These are phyloP conservation scores for Bubo scandiacus DNA, from an alignment of 2,113 vertebrate genomes.

Conservation along the genomic window DNA sequence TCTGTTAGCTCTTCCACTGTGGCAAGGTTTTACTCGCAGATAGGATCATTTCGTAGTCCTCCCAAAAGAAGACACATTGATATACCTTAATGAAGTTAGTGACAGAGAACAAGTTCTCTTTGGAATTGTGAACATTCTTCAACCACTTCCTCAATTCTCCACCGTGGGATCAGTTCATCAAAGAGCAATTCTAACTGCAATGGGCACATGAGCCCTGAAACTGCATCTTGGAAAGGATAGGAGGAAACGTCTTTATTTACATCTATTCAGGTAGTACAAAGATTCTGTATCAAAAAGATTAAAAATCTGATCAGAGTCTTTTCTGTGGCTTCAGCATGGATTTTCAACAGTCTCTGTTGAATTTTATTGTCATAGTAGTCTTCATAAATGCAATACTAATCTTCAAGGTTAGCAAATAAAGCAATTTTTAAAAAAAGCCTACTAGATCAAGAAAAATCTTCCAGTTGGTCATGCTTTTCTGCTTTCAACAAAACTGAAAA, in stretches of 20 bases:
- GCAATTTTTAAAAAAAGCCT: neutral
- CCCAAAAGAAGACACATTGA: neutral
- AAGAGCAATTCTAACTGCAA: neutral
- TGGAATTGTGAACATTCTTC: neutral
- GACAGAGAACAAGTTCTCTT: neutral
- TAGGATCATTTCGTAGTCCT: neutral
- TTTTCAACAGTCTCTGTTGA: neutral
- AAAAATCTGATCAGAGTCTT: neutral
- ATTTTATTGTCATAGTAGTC: neutral
- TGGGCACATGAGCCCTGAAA: neutral
- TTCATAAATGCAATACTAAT: neutral
- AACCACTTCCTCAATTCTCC: neutral
- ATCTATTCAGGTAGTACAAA: neutral
- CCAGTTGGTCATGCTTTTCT: neutral
- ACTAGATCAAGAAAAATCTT: neutral
- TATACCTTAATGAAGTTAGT: neutral
- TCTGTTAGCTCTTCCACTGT: neutral
- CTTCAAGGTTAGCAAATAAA: neutral
- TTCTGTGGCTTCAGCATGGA: neutral
- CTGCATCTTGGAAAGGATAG: neutral
- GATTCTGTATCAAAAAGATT: neutral
- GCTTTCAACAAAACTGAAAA: neutral
- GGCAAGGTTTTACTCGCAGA: neutral
- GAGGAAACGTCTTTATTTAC: neutral
- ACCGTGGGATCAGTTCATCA: neutral